Conservation (phyloP, 1,140 invertebrate species). For the Leptoteleia sp. region DNA sequence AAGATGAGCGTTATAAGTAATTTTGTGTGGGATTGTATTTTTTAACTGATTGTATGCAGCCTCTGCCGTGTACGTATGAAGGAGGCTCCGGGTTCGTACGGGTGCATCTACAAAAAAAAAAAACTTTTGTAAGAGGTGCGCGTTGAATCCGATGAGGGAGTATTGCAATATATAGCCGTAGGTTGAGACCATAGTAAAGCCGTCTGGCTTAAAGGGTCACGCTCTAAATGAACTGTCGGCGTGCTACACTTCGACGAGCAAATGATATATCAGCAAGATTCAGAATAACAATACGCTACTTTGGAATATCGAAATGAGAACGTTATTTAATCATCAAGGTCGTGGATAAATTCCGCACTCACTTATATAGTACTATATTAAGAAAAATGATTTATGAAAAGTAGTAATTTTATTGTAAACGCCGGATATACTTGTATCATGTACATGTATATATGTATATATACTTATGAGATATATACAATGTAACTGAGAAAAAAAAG, state of each 20-base stretch:
- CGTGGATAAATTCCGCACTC: too few species aligned
- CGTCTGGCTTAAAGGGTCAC: conserved; percentile 79
- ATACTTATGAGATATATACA: too few species aligned
- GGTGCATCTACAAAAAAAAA: conserved; percentile 66
- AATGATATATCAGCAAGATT: conserved; percentile 16
- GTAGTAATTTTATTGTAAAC: too few species aligned
- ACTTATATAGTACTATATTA: too few species aligned
- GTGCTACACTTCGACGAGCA: conserved; percentile 14
- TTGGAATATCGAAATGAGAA: too few species aligned
- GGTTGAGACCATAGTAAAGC: conserved; percentile 76
- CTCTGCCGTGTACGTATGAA: conserved; percentile 23
- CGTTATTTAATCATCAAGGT: too few species aligned
- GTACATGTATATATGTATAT: too few species aligned
- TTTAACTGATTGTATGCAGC: conserved; percentile 32
- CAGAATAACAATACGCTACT: background rate
- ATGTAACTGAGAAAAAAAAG: too few species aligned
- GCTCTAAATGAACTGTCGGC: conserved; percentile 63
- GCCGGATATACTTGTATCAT: too few species aligned
- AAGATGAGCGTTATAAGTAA: conserved; percentile 18
- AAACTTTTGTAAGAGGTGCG: conserved; percentile 71
- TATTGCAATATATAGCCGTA: conserved; percentile 72
- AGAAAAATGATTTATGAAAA: too few species aligned
- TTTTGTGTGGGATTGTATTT: conserved; percentile 51
- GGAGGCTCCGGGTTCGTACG: conserved; percentile 47
- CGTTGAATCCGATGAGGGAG: conserved; percentile 65